Evolutionary conservation across 2,888 invertebrate species (phyloP), one percentile per base, ranked within the genome.

Genomic region (Syritta pipiens): DNA sequence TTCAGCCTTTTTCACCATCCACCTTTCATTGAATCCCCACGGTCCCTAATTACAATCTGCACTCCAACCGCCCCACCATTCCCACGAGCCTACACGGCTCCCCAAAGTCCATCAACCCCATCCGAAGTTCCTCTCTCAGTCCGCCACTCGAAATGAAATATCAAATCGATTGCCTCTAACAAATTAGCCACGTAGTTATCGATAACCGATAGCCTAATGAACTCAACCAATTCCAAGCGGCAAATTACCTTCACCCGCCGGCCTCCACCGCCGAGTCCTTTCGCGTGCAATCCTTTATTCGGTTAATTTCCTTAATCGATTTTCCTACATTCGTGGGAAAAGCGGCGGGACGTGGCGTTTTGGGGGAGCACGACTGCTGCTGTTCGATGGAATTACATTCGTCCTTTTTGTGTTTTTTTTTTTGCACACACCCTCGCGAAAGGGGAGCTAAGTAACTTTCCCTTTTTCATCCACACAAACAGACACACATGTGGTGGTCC

Each of bases 281-380:
- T 24, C 28, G 40, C 35, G 46, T 51, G 65, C 55, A 65, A 77
- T 77, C 77, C 77, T 65, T 72, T 77, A 63, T 59, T 65, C 60
- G 59, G 30, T 55, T 60, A 67, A 77, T 77, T 77, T 77, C 53
- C 77, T 48, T 67, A 65, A 77, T 77, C 77, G 71, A 72, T 77
- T 77, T 72, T 69, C 32, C 28, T 22, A n/a, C 63, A 46, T 57
- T 55, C 59, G 72, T 72, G 72, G 51, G 51, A 76, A 71, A 46
- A 49, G 14, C 62, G 48, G 10, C n/a, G 19, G 28, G 35, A 40
- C 3, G 12, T 10, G 28, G 22, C 3, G 9, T n/a, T n/a, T n/a
- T n/a, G n/a, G n/a, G n/a, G n/a, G n/a, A n/a, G n/a, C n/a, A n/a
- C n/a, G n/a, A n/a, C 26, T n/a, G n/a, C 10, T 7, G 10, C 2